phyloP scores from a whole-genome alignment of 1,140 invertebrate genomes.

The Micrasema minimum region DNA sequence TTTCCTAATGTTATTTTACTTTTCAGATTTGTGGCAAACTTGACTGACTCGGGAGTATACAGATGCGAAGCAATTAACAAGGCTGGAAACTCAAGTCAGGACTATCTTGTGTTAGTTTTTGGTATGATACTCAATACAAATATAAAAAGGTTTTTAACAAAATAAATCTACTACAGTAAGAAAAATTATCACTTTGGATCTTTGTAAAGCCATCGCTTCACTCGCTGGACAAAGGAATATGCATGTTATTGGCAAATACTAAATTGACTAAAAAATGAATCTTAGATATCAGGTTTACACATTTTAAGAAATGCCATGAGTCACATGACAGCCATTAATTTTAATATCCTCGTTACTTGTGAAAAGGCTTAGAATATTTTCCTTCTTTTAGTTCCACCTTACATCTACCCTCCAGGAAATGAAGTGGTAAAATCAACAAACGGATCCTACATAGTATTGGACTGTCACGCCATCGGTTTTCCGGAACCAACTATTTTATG shows the following conservation, averaged over 20 bases:
- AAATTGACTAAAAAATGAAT: no score
- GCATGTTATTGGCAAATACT: no score
- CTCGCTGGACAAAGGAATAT: no score
- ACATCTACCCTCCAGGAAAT: slow-evolving; percentile 55
- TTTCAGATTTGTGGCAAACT: slow-evolving; percentile 62
- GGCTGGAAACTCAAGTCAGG: slow-evolving; percentile 56
- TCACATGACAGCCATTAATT: no score
- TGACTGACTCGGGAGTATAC: slow-evolving; percentile 63
- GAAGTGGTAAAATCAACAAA: slow-evolving; percentile 48
- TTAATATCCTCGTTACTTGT: no score
- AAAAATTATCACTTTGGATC: no score
- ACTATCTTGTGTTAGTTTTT: slow-evolving; percentile 60
- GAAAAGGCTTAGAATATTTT: no score
- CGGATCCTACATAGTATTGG: slow-evolving; percentile 54
- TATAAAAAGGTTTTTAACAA: background rate
- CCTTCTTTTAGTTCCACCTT: slow-evolving; percentile 59
- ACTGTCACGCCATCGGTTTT: slow-evolving; percentile 62
- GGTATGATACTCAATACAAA: slow-evolving; percentile 55
- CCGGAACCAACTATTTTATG: slow-evolving; percentile 59
- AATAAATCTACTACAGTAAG: slow-evolving; percentile 1
- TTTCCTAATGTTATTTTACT: no score
- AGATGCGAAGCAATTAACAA: slow-evolving; percentile 58
- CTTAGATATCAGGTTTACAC: no score
- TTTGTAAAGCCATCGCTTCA: no score
- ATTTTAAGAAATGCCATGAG: no score